Conservation (phyloP, 2,113 vertebrate genomes). For the Xiphophorus maculatus region DNA sequence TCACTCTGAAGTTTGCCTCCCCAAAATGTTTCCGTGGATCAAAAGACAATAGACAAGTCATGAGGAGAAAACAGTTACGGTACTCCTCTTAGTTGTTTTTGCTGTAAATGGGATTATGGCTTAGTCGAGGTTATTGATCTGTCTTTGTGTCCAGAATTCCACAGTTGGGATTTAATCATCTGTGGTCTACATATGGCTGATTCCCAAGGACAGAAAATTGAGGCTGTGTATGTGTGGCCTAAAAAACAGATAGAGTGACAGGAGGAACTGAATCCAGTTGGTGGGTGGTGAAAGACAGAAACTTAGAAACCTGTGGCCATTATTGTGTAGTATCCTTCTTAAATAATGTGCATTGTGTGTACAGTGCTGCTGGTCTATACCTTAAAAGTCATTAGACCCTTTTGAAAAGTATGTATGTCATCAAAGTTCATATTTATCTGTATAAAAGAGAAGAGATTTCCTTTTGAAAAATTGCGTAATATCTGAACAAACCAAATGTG, state of each 20-base stretch:
- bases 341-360: neutral
- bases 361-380: neutral
- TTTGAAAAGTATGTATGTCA: neutral
- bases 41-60: conserved; percentile 23
- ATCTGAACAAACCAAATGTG: neutral
- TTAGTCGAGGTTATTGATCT: conserved; percentile 75
- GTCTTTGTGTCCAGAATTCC: conserved; percentile 40
- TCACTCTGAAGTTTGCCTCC: conserved; percentile 16
- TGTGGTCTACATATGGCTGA: conserved; percentile 62
- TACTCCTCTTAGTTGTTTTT: conserved; percentile 39
- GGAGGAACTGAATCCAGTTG: neutral
- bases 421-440: neutral
- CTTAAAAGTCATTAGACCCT: too few species aligned
- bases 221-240: conserved; percentile 5
- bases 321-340: neutral
- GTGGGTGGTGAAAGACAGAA: neutral
- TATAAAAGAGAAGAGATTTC: neutral
- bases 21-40: conserved; percentile 16
- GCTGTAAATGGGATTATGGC: conserved; percentile 57
- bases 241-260: conserved; percentile 19
- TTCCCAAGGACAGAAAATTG: conserved; percentile 59
- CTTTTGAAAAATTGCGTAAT: neutral
- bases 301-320: conserved; percentile 49
- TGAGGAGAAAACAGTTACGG: conserved; percentile 36
- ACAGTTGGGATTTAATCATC: conserved; percentile 18